Base-by-base conservation (phyloP, 2,888 invertebrate genomes). In the Cybosia mesomella region DNA sequence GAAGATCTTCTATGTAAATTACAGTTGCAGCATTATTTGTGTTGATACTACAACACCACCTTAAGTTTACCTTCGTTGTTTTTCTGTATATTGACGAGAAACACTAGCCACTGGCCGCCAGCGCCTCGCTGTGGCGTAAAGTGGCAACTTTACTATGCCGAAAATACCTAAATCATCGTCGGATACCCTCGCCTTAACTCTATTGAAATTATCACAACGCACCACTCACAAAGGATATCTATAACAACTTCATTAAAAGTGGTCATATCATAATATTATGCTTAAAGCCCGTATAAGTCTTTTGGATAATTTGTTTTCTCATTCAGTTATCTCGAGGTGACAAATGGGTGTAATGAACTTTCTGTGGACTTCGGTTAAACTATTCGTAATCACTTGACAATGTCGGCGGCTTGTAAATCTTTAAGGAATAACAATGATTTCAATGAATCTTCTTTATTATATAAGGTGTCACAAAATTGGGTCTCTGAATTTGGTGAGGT, bases 271-370 rank as follows among this genome's bases (percentile, higher is more conserved):
- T 34, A 59, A 36, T 61, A n/a, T 89, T 87, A 86, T 87, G 84
- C 28, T n/a, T 49, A 83, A 88, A 88, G 86, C 86, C 86, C 85
- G 82, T 83, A 80, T 80, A 79, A 77, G 79, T 68, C 79, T 71
- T 85, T 86, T 73, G 82, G 71, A 77, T 85, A 87, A 86, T 83
- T 79, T 58, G 83, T 86, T 87, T 89, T 87, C 87, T 87, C 87
- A 86, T 87, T 85, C 85, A 85, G 81, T 87, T 91, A 90, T 90
- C 89, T 87, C 79, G 73, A 66, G 72, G 68, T 73, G 79, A 80
- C 81, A 74, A 66, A 74, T 73, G 84, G 82, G 90, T 83, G 81
- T 89, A 82, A 80, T 83, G 90, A 90, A 85, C 89, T 84, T 74
- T 79, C 77, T 80, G 77, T 85, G 86, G 83, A 86, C 83, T 81